phyloP scores from a whole-genome alignment of 2,888 invertebrate species.

The Mythimna pallens region DNA sequence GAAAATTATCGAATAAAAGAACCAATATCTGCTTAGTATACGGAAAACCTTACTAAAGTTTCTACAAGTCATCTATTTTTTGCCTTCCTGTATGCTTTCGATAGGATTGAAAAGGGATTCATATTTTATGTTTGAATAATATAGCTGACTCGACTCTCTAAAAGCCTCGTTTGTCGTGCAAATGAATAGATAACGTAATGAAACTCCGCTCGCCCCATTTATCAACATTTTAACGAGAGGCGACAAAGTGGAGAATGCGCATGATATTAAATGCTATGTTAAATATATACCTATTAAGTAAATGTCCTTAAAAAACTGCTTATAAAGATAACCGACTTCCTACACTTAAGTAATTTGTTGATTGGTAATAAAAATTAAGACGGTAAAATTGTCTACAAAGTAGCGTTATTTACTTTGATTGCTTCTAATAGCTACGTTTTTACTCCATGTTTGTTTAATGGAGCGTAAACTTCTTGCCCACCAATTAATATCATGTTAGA shows the following conservation, averaged over 20 bases:
- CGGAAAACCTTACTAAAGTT: background rate
- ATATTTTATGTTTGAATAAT: conserved; percentile 43
- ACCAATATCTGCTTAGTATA: background rate
- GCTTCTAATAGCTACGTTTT: conserved; percentile 26
- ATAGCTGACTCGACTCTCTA: conserved; percentile 20
- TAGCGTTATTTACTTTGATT: conserved; percentile 36
- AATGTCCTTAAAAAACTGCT: background rate
- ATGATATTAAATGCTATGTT: conserved; percentile 45
- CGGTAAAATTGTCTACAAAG: conserved; percentile 4
- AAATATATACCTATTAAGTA: conserved; percentile 33
- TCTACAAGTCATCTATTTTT: conserved; percentile 4
- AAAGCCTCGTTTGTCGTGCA: conserved; percentile 55
- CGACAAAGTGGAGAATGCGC: conserved; percentile 62
- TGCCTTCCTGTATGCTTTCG: conserved; percentile 3
- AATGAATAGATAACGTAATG: conserved; percentile 69
- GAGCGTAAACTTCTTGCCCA: conserved; percentile 31
- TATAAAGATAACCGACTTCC: conserved; percentile 11
- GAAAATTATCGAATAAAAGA: background rate
- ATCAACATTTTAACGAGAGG: conserved; percentile 66
- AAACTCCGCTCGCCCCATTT: conserved; percentile 66
- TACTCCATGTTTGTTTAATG: conserved; percentile 40
- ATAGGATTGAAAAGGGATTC: conserved; percentile 23
- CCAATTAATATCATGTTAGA: conserved; percentile 43
- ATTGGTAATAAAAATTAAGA: conserved; percentile 8
- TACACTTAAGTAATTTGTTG: conserved; percentile 13